Percentiles rank a stretch among this genome's conserved stretches.
Evolutionary conservation across 2,113 vertebrate genomes (phyloP).

Genomic region (Jaculus jaculus): DNA sequence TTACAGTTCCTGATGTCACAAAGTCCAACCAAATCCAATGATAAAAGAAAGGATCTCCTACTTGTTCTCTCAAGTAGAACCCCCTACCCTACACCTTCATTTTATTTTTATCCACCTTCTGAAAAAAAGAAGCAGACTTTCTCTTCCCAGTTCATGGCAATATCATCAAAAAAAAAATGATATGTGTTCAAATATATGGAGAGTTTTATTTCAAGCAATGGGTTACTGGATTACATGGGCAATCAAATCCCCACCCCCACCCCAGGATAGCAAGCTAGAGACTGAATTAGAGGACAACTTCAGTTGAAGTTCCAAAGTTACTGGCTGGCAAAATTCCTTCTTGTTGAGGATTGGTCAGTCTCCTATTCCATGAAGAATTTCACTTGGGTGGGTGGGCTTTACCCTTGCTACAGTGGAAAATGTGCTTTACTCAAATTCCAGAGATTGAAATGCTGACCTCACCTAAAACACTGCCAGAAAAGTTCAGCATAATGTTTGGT

Average conservation of each 20-base stretch:
- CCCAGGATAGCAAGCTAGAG: not conserved
- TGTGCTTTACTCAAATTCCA: not conserved
- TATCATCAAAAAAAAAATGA: too few species aligned
- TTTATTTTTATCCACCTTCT: not conserved
- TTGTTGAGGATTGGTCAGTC: not conserved
- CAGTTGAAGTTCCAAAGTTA: not conserved
- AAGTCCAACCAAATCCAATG: not conserved
- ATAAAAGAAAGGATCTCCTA: not conserved
- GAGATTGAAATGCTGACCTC: not conserved
- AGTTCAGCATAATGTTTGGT: not conserved
- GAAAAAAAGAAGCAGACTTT: not conserved
- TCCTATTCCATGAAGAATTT: not conserved
- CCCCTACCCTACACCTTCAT: not conserved
- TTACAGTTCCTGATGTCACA: not conserved
- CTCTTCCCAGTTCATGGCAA: too few species aligned
- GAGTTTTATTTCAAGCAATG: not conserved
- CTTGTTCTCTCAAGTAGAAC: not conserved
- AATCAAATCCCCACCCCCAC: not conserved
- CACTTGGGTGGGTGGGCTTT: not conserved
- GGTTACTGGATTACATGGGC: not conserved
- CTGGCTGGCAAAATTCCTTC: not conserved
- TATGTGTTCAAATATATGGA: not conserved
- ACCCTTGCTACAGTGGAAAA: not conserved
- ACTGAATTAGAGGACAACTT: not conserved
- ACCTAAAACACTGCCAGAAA: not conserved